Percentiles rank a stretch among this genome's conserved stretches.
phyloP scores from a whole-genome alignment of 2,113 vertebrate species.

The Epinephelus moara region DNA sequence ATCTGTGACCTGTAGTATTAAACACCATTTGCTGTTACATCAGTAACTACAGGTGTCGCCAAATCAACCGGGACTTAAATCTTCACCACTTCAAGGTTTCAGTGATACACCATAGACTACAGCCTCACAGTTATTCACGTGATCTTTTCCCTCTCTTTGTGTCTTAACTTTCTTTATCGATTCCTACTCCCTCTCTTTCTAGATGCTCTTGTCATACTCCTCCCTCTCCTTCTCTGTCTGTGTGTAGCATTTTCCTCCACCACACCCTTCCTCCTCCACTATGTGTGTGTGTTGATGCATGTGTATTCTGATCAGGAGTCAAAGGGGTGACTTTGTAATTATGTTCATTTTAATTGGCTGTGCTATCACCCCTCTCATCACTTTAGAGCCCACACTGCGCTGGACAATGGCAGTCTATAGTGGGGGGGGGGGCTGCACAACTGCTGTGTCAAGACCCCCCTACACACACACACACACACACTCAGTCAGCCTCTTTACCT shows the following conservation, averaged over 20 bases:
- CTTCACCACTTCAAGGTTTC: not conserved
- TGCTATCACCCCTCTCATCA: constrained; percentile 85
- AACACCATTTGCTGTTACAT: no score
- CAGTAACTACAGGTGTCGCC: no score
- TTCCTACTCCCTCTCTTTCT: not conserved
- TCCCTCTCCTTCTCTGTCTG: constrained; percentile 12
- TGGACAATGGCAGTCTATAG: constrained; percentile 81
- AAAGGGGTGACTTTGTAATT: constrained; percentile 88
- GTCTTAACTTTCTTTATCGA: not conserved
- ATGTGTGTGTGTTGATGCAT: constrained; percentile 41
- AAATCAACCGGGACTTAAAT: no score
- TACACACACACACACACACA: constrained; percentile 36
- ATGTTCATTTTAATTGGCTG: constrained; percentile 89
- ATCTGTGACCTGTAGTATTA: no score
- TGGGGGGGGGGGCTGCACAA: constrained; percentile 44
- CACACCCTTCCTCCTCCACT: constrained; percentile 23
- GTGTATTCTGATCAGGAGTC: constrained; percentile 84
- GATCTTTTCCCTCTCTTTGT: not conserved
- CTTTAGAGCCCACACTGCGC: constrained; percentile 72
- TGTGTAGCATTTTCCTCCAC: constrained; percentile 5
- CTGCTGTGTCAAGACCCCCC: constrained; percentile 55
- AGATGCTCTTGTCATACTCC: not conserved
- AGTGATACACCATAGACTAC: not conserved
- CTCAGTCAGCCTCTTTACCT: constrained; percentile 63
- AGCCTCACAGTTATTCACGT: not conserved